Evolutionary conservation across 2,888 invertebrate species (phyloP), one percentile per base, ranked within the genome.

Genomic region (Choristoneura rosaceana): DNA sequence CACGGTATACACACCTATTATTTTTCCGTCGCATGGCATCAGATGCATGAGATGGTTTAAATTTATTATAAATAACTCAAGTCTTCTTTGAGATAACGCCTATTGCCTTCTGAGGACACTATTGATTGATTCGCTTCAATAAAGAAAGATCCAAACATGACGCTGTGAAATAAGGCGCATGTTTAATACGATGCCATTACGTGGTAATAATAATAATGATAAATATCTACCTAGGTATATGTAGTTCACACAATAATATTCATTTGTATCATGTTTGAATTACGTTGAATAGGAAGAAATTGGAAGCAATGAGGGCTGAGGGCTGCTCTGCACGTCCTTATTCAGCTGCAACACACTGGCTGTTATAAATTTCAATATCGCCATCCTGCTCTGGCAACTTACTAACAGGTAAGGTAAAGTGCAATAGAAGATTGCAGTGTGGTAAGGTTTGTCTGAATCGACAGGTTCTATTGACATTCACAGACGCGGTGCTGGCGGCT

Each of bases 241-340:
- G 25, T 71, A 60, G 47, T 34, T 43, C 25, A 45, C 33, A 60
- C 17, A 38, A 67, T 17, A 55, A 58, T 47, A 58, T 62, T 67
- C 55, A 45, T 25, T 33, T 52, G 66, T 63, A 62, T 67, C 43
- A 58, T 64, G 64, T 68, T 76, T 74, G 76, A 74, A 71, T 78
- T 82, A 79, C 79, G 78, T 76, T 89, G 88, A 89, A 90, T 90
- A 87, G 86, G 80, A 80, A 81, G 80, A 88, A 88, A 89, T 89
- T 89, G 86, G 83, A 85, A 83, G 84, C 82, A 76, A 80, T 79
- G 81, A 81, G 38, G 34, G 5, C 4, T 5, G 34, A 34, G 82
- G 80, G 75, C 66, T 70, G 70, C 79, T 84, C 79, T 79, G 80
- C 80, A 79, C 77, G 75, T 76, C 81, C 78, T 80, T 79, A 77